Conservation (phyloP, 2,797 vertebrate species). For the Pseudomugil gertrudae region DNA sequence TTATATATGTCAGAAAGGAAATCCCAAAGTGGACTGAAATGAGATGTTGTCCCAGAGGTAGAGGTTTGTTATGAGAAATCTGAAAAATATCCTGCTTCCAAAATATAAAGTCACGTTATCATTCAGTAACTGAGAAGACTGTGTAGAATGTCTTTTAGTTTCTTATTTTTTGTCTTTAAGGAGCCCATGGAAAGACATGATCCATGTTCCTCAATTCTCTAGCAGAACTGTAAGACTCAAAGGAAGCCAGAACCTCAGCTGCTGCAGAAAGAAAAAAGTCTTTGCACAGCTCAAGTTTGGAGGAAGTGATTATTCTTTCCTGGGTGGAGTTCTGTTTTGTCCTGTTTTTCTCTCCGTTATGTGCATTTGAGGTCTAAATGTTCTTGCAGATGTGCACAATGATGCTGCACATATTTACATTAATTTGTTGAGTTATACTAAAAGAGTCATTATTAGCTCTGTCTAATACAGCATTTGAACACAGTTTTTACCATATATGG, state of each 20-base stretch:
- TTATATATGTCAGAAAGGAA: slow-evolving; percentile 51
- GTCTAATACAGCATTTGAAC: background rate
- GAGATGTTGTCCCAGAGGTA: slow-evolving; percentile 29
- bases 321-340: slow-evolving; percentile 56
- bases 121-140: slow-evolving; percentile 12
- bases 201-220: slow-evolving; percentile 63
- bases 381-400: slow-evolving; percentile 3
- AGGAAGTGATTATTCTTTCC: slow-evolving; percentile 69
- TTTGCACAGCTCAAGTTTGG: slow-evolving; percentile 33
- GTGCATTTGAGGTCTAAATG: background rate
- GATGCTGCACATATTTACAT: background rate
- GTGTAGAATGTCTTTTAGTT: slow-evolving; percentile 19
- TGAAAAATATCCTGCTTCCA: slow-evolving; percentile 41
- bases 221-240: slow-evolving; percentile 22
- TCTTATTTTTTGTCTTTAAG: slow-evolving; percentile 32
- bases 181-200: slow-evolving; percentile 33
- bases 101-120: slow-evolving; percentile 39
- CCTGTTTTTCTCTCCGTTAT: slow-evolving; percentile 30
- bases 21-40: slow-evolving; percentile 42
- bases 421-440: background rate
- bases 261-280: slow-evolving; percentile 41
- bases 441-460: background rate
- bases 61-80: slow-evolving; percentile 52
- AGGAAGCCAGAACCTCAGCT: slow-evolving; percentile 37
- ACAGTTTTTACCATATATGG: background rate